Evolutionary conservation across 1,140 invertebrate genomes (phyloP).

Genomic region (Orchesella cincta): DNA sequence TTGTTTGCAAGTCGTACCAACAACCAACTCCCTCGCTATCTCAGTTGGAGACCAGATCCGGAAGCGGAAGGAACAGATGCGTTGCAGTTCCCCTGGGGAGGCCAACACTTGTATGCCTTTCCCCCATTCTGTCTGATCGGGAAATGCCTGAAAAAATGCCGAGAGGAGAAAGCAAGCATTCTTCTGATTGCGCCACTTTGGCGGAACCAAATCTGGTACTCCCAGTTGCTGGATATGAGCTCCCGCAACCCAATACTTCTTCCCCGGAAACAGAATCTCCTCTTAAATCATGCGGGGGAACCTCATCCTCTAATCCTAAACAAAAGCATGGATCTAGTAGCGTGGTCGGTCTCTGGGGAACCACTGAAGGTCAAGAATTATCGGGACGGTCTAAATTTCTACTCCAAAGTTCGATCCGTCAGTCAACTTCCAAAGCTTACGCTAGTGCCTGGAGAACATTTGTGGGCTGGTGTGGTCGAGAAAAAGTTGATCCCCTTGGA

Average conservation of each 20-base stretch:
- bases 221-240: not conserved
- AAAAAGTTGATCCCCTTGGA: not conserved
- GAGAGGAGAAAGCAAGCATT: not conserved
- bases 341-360: slow-evolving; percentile 31
- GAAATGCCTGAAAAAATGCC: slow-evolving; percentile 15
- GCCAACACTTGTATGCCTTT: slow-evolving; percentile 27
- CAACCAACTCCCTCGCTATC: slow-evolving; percentile 10
- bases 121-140: slow-evolving; percentile 34
- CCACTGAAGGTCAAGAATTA: not conserved
- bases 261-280: not conserved
- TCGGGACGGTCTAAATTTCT: not conserved
- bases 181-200: slow-evolving; percentile 27
- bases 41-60: slow-evolving; percentile 34
- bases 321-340: slow-evolving; percentile 14
- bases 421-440: not conserved
- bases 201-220: slow-evolving; percentile 32
- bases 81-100: slow-evolving; percentile 19
- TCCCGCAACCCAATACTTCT: not conserved
- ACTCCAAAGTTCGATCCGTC: not conserved
- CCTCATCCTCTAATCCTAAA: not conserved
- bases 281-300: not conserved
- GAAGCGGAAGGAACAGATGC: slow-evolving; percentile 2
- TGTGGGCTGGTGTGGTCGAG: slow-evolving; percentile 1
- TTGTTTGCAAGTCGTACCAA: slow-evolving; percentile 34
- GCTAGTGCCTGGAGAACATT: slow-evolving; percentile 6